phyloP scores from a whole-genome alignment of 2,888 invertebrate species.

The Pediacus dermestoides region DNA sequence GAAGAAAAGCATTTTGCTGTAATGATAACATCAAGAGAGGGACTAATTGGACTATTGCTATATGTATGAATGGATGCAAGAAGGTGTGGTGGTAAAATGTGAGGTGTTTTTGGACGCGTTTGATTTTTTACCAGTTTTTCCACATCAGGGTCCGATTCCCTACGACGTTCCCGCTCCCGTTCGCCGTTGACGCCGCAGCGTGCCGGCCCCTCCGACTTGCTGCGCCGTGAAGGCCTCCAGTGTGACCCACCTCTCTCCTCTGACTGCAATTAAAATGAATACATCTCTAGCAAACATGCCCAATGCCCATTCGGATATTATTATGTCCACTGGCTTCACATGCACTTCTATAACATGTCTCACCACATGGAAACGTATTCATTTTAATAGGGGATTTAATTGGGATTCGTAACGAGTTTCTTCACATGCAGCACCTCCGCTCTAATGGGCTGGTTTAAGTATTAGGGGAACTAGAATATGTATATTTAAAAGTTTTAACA shows the following conservation, averaged over 20 bases:
- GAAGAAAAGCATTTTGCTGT: conserved; percentile 4
- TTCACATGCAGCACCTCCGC: conserved; percentile 15
- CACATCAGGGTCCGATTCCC: conserved; percentile 49
- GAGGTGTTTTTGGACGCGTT: conserved; percentile 8
- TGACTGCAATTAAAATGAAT: conserved; percentile 58
- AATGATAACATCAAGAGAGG: conserved; percentile 4
- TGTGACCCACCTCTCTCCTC: conserved; percentile 60
- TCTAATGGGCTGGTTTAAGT: no score
- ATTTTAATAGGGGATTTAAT: conserved; percentile 41
- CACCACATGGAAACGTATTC: conserved; percentile 45
- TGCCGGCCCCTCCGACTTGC: conserved; percentile 75
- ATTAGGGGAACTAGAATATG: no score
- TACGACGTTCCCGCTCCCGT: conserved; percentile 45
- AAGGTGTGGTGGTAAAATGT: conserved; percentile 7
- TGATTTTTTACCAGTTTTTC: conserved; percentile 45
- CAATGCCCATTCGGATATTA: conserved; percentile 5
- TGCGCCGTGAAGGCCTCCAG: conserved; percentile 66
- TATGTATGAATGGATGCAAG: conserved; percentile 1
- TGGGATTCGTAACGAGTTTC: no score
- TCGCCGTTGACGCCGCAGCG: conserved; percentile 37
- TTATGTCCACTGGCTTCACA: conserved; percentile 17
- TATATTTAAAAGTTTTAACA: no score
- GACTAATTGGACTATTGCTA: conserved; percentile 1
- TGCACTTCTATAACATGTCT: conserved; percentile 27
- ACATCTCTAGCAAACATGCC: conserved; percentile 45